Evolutionary conservation across 2,113 vertebrate species (phyloP).

Genomic region (Chlorodrepanis virens): DNA sequence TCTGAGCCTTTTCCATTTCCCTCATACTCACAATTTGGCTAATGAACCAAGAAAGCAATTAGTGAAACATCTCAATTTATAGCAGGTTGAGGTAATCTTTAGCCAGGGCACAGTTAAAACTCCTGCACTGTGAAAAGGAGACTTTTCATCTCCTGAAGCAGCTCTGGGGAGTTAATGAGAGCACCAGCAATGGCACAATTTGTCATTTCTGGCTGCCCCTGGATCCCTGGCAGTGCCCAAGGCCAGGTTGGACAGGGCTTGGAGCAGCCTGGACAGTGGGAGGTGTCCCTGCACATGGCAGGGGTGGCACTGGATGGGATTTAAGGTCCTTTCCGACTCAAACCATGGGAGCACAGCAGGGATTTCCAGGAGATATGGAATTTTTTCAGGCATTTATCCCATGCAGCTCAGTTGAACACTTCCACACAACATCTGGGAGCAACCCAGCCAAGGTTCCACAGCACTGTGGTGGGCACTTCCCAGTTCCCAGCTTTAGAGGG

Average conservation of each 20-base stretch:
- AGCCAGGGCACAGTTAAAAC: conserved; percentile 43
- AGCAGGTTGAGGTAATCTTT: conserved; percentile 40
- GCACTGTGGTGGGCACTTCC: accelerated
- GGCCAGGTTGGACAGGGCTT: background rate
- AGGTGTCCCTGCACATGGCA: background rate
- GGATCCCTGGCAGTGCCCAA: background rate
- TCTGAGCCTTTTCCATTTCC: background rate
- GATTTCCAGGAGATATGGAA: accelerated
- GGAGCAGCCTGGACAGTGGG: accelerated
- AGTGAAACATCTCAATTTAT: conserved; percentile 47
- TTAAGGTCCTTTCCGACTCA: background rate
- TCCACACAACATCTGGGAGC: background rate
- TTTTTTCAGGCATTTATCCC: background rate
- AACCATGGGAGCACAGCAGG: background rate
- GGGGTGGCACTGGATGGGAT: background rate
- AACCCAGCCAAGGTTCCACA: background rate
- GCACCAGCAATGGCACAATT: background rate
- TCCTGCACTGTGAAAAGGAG: background rate
- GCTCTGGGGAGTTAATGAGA: background rate
- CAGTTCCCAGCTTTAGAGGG: background rate
- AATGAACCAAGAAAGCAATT: conserved; percentile 62
- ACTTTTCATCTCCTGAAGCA: background rate
- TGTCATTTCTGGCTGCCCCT: background rate
- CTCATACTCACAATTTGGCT: conserved; percentile 10
- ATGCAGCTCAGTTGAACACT: background rate